Conservation (phyloP, 2,888 invertebrate genomes). For the Drosophila rellima region DNA sequence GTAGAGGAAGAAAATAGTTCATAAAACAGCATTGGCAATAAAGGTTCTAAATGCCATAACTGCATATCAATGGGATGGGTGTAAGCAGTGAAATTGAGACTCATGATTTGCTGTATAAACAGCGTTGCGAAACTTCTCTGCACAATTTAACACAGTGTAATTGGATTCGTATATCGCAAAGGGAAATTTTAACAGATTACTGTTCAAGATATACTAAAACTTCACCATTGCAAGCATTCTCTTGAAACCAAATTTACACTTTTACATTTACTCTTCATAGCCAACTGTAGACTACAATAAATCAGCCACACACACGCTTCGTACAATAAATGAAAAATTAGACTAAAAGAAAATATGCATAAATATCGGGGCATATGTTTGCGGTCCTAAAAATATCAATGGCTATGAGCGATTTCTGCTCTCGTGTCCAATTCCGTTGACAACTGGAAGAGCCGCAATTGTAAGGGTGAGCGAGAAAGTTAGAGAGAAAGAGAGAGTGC, state of each 20-base stretch:
- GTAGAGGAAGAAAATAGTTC: slow-evolving; percentile 37
- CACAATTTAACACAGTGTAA: not conserved
- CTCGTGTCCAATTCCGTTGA: not conserved
- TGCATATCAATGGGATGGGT: slow-evolving; percentile 20
- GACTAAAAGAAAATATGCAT: slow-evolving; percentile 40
- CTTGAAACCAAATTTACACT: too few relatives aligned
- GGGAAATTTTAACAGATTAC: too few relatives aligned
- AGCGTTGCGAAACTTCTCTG: not conserved
- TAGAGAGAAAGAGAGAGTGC: not conserved
- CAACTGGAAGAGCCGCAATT: slow-evolving; percentile 3
- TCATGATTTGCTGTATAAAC: too few relatives aligned
- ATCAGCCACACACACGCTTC: not conserved
- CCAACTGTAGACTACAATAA: too few relatives aligned
- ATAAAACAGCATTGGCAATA: slow-evolving; percentile 47
- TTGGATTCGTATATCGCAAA: not conserved
- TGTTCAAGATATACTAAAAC: too few relatives aligned
- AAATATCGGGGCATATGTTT: slow-evolving; percentile 47
- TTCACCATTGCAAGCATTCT: too few relatives aligned
- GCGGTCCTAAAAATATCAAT: slow-evolving; percentile 48
- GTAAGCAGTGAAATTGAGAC: slow-evolving; percentile 3
- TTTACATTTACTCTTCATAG: too few relatives aligned
- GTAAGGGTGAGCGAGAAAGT: not conserved
- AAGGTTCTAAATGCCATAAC: slow-evolving; percentile 24
- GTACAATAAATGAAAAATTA: slow-evolving; percentile 21
- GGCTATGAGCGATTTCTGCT: slow-evolving; percentile 32